A percentile compares a stretch with the other conserved stretches of the same genome.
phyloP scores from a whole-genome alignment of 2,113 vertebrate genomes.

The Platichthys flesus region DNA sequence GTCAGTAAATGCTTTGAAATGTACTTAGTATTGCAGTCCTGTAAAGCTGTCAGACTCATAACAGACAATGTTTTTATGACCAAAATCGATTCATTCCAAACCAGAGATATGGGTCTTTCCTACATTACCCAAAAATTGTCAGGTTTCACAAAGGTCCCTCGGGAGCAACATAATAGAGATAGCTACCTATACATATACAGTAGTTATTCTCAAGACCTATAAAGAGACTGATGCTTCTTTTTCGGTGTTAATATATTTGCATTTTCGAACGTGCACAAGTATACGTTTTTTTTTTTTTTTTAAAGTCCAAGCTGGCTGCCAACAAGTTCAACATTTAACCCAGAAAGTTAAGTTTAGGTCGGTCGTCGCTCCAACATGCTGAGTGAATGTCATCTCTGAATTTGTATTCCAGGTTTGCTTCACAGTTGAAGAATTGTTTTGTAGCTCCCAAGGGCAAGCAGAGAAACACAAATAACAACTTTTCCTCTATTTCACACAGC shows the following conservation, averaged over 20 bases:
- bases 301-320: background rate
- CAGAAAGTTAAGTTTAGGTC: background rate
- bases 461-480: background rate
- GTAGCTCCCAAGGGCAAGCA: constrained; percentile 4
- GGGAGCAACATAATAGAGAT: background rate
- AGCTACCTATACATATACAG: background rate
- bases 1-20: too few relatives aligned
- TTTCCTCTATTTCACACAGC: background rate
- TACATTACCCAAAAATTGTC: too few relatives aligned
- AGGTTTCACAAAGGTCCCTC: background rate
- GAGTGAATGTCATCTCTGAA: background rate
- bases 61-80: background rate
- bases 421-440: constrained; percentile 22
- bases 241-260: too few relatives aligned
- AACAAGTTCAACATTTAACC: background rate
- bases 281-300: background rate
- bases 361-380: background rate
- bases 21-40: background rate
- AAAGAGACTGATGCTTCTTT: too few relatives aligned
- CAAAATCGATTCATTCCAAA: too few relatives aligned
- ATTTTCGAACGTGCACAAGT: too few relatives aligned
- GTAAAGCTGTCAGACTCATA: background rate
- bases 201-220: background rate
- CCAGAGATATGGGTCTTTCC: too few relatives aligned
- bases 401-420: constrained; percentile 8